phyloP scores from a whole-genome alignment of 2,113 vertebrate genomes.

The Edolisoma coerulescens region DNA sequence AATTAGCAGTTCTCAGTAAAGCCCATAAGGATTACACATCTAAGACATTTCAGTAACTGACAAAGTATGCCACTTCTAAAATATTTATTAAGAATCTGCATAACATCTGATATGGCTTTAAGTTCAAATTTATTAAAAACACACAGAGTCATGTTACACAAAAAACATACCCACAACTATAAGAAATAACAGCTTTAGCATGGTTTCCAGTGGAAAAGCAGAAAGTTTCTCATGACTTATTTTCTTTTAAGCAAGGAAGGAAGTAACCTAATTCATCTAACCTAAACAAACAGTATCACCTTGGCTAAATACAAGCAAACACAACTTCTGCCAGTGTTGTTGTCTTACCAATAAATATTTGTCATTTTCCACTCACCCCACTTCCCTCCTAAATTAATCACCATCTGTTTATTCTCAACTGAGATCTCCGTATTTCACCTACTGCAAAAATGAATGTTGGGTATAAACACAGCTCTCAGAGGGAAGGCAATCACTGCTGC shows the following conservation, averaged over 20 bases:
- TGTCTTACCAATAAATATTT: neutral
- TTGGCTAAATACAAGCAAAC: constrained; percentile 1
- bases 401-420: neutral
- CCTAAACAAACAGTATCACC: neutral
- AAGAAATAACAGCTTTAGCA: neutral
- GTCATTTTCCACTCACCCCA: neutral
- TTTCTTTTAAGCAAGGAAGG: constrained; percentile 28
- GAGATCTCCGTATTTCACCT: constrained; percentile 10
- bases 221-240: constrained; percentile 45
- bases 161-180: neutral
- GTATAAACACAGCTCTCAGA: neutral
- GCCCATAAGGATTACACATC: neutral
- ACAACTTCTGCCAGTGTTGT: neutral
- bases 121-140: constrained; percentile 36
- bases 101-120: neutral
- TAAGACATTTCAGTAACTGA: neutral
- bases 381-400: constrained; percentile 7
- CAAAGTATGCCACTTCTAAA: neutral
- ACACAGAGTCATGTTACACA: neutral
- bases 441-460: constrained; percentile 10
- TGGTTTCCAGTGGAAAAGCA: neutral
- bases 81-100: neutral
- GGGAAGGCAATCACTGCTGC: neutral
- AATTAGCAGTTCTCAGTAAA: neutral
- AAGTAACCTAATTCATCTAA: neutral